Evolutionary conservation across 2,113 vertebrate species (phyloP).

Genomic region (Probosciger aterrimus): DNA sequence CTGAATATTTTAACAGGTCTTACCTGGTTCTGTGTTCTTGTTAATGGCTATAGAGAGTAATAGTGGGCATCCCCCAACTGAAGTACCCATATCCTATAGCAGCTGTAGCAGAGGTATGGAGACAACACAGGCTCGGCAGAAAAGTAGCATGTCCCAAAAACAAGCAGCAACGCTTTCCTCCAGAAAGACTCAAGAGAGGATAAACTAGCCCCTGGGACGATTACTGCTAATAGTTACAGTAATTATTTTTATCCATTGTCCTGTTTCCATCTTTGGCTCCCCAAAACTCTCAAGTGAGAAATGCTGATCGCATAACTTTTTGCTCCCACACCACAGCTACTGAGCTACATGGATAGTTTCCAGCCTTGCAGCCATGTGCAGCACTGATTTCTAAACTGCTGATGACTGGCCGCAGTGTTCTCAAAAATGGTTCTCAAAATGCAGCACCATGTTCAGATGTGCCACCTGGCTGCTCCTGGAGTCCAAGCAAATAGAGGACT

Average conservation of each 20-base stretch:
- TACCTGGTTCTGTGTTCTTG: background rate
- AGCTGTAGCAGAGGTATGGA: background rate
- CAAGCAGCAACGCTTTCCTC: background rate
- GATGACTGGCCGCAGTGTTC: background rate
- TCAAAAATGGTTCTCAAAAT: background rate
- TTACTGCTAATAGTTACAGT: background rate
- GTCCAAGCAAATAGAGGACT: background rate
- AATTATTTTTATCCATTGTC: too few species aligned
- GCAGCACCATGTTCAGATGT: fast-evolving
- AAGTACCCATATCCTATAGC: background rate
- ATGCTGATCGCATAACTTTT: background rate
- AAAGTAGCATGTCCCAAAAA: background rate
- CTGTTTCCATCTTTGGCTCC: background rate
- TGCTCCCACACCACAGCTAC: background rate
- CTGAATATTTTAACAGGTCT: background rate
- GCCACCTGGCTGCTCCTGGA: background rate
- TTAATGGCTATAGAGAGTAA: background rate
- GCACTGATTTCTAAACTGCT: background rate
- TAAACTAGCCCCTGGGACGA: background rate
- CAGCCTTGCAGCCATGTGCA: fast-evolving
- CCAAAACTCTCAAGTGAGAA: background rate
- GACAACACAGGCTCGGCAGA: background rate
- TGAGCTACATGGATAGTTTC: background rate
- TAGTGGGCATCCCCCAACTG: background rate
- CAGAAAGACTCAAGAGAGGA: background rate